Conservation (phyloP, 2,113 vertebrate species). For the Ailuropoda melanoleuca region DNA sequence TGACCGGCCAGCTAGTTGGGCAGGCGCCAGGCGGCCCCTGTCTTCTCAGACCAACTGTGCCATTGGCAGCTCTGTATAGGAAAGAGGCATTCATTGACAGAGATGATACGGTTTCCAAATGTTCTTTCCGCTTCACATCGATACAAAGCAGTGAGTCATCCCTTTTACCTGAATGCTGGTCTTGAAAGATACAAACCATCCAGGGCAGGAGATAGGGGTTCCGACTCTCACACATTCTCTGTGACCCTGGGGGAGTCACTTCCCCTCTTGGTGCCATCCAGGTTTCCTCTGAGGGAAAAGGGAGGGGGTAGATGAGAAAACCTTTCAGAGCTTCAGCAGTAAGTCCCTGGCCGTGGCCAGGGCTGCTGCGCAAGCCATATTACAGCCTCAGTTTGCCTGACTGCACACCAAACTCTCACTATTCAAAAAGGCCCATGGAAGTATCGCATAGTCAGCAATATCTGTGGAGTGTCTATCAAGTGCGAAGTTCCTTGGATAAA, state of each 20-base stretch:
- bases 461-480: not conserved
- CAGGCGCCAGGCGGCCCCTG: not conserved
- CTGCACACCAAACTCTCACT: not conserved
- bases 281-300: not conserved
- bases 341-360: not conserved
- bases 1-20: not conserved
- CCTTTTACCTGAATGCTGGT: not conserved
- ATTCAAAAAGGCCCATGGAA: not conserved
- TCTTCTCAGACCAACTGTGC: not conserved
- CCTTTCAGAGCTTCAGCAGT: not conserved
- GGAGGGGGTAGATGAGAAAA: not conserved
- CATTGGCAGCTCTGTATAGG: not conserved
- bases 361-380: too few relatives aligned
- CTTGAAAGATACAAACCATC: not conserved
- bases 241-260: not conserved
- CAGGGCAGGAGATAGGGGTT: not conserved
- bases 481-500: not conserved
- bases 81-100: not conserved
- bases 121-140: not conserved
- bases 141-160: not conserved
- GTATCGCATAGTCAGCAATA: not conserved
- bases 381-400: not conserved
- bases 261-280: not conserved
- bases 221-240: not conserved
- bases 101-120: not conserved